Conservation (phyloP, 2,113 vertebrate genomes). For the Ictidomys tridecemlineatus region DNA sequence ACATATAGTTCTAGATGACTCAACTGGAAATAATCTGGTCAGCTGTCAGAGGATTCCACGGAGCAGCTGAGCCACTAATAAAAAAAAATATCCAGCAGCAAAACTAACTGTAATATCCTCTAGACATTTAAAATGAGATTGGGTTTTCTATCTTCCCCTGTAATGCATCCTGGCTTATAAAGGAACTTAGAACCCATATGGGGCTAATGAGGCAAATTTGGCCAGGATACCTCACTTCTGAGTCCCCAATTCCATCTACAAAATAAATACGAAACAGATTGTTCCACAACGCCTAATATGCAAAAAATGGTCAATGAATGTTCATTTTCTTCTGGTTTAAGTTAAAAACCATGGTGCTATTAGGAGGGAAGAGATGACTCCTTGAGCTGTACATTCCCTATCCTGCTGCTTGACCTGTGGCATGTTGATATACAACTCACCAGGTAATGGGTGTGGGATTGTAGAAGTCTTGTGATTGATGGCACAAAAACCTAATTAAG, state of each 20-base stretch:
- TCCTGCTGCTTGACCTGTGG: background rate
- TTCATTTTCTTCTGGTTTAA: background rate
- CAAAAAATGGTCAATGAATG: background rate
- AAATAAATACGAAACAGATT: background rate
- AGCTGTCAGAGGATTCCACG: slow-evolving; percentile 27
- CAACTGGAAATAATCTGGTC: slow-evolving; percentile 60
- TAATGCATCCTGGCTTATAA: background rate
- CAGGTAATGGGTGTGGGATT: background rate
- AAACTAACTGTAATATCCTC: slow-evolving; percentile 15
- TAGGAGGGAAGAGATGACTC: background rate
- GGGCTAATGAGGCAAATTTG: background rate
- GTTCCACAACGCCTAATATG: background rate
- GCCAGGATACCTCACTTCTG: background rate
- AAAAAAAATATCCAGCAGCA: slow-evolving; percentile 19
- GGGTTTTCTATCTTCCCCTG: background rate
- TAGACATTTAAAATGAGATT: slow-evolving; percentile 10
- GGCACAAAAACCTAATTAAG: background rate
- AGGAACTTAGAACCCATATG: background rate
- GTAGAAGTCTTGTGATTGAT: background rate
- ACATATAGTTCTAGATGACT: background rate
- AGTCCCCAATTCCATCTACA: background rate
- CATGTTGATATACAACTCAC: background rate
- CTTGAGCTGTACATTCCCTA: too few relatives aligned
- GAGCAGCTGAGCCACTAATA: slow-evolving; percentile 15
- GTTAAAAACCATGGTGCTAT: background rate